These are phyloP conservation scores for Campylomormyrus tamandua DNA, from an alignment of 2,113 vertebrate species.

Conservation along the genomic window DNA sequence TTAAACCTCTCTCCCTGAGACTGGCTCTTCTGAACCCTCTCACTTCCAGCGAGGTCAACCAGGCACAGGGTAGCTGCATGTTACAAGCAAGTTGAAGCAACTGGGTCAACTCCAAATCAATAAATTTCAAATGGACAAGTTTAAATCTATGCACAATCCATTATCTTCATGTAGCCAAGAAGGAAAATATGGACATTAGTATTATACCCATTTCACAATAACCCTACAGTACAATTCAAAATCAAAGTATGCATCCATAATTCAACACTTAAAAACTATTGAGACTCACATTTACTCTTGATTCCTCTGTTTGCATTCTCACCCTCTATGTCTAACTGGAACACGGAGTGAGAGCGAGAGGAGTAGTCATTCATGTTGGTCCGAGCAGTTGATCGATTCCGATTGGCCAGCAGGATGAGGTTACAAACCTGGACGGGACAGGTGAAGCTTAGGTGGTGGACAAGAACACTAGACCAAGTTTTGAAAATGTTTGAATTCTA, in stretches of 20 bases:
- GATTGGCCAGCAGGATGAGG: slow-evolving; percentile 75
- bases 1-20: slow-evolving; percentile 85
- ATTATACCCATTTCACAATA: not conserved
- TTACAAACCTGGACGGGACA: slow-evolving; percentile 67
- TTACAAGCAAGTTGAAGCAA: not conserved
- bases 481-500: not conserved
- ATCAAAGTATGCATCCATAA: not conserved
- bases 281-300: slow-evolving; percentile 65
- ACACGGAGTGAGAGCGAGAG: slow-evolving; percentile 81
- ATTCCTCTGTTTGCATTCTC: slow-evolving; percentile 61
- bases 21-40: slow-evolving; percentile 82
- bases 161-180: not conserved
- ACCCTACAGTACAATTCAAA: not conserved
- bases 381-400: slow-evolving; percentile 80
- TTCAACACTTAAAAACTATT: not conserved
- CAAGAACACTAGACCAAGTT: not conserved
- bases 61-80: slow-evolving; percentile 79
- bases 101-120: not conserved
- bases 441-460: not conserved
- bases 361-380: slow-evolving; percentile 85
- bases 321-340: slow-evolving; percentile 79
- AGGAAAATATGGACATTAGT: not conserved
- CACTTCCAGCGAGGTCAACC: slow-evolving; percentile 89
- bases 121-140: not conserved
- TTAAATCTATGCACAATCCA: not conserved